These are phyloP conservation scores for Arctocebus calabarensis DNA, from an alignment of 2,797 vertebrate species.

Conservation along the genomic window DNA sequence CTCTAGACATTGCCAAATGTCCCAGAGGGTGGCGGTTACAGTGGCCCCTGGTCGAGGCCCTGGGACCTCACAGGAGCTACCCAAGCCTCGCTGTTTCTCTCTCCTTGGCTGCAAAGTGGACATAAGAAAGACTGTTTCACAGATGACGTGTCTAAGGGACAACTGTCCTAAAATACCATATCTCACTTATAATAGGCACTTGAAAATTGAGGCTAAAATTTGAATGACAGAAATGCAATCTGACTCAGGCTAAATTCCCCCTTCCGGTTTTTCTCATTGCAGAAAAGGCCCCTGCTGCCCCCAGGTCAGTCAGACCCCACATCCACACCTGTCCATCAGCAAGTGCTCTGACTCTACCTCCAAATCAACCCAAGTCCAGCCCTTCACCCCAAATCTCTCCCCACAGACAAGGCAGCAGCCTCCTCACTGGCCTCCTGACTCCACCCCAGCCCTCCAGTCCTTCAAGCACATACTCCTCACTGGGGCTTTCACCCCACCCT, in stretches of 20 bases:
- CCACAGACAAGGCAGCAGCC: background rate
- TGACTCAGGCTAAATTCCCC: background rate
- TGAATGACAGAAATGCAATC: background rate
- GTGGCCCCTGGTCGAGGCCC: background rate
- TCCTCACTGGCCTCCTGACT: background rate
- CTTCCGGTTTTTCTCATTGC: background rate
- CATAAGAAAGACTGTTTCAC: background rate
- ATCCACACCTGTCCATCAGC: background rate
- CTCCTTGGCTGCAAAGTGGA: background rate
- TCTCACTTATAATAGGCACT: background rate
- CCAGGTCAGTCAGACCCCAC: background rate
- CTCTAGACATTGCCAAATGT: background rate
- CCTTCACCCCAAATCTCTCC: rapidly evolving
- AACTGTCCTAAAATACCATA: background rate
- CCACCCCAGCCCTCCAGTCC: background rate
- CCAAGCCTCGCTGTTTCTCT: background rate
- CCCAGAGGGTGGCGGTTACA: background rate
- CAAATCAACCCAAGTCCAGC: background rate
- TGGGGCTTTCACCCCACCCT: background rate
- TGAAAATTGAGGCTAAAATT: background rate
- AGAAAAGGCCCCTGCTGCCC: background rate
- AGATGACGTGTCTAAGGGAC: background rate
- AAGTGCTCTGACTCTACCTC: background rate
- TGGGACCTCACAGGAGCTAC: rapidly evolving
- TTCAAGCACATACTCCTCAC: background rate